Conservation (phyloP, 1,140 invertebrate genomes). For the Sycobia sp. region DNA sequence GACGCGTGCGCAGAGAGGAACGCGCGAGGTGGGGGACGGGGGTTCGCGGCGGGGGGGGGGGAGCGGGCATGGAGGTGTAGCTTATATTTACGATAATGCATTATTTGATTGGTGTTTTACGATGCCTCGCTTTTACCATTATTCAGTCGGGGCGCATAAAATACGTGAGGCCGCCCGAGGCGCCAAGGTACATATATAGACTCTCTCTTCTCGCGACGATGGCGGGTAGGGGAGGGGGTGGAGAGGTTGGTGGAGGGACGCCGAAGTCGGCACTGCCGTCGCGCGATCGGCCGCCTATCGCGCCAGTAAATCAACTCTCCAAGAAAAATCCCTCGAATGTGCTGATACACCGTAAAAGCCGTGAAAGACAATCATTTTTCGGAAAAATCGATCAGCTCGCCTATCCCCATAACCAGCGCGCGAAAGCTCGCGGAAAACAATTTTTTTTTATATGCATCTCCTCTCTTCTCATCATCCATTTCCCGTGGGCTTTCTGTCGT, state of each 20-base stretch:
- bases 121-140: slow-evolving; percentile 44
- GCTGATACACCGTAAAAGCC: slow-evolving; percentile 42
- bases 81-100: slow-evolving; percentile 49
- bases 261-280: no score
- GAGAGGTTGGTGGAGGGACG: background rate
- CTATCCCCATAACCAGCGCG: background rate
- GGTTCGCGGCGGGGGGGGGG: no score
- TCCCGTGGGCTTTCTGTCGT: no score
- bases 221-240: background rate
- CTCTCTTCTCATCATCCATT: no score
- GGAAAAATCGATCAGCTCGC: background rate
- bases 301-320: slow-evolving; percentile 41
- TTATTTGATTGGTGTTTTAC: slow-evolving; percentile 50
- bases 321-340: slow-evolving; percentile 39
- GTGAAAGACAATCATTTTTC: slow-evolving; percentile 12
- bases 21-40: background rate
- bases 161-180: background rate
- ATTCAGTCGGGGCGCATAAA: slow-evolving; percentile 38
- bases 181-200: background rate
- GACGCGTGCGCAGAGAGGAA: background rate
- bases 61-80: no score
- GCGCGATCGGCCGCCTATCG: slow-evolving; percentile 24
- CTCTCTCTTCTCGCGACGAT: background rate
- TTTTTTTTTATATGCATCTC: no score
- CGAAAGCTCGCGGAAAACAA: no score